Conservation (phyloP, 2,113 vertebrate genomes). For the Trichechus manatus region DNA sequence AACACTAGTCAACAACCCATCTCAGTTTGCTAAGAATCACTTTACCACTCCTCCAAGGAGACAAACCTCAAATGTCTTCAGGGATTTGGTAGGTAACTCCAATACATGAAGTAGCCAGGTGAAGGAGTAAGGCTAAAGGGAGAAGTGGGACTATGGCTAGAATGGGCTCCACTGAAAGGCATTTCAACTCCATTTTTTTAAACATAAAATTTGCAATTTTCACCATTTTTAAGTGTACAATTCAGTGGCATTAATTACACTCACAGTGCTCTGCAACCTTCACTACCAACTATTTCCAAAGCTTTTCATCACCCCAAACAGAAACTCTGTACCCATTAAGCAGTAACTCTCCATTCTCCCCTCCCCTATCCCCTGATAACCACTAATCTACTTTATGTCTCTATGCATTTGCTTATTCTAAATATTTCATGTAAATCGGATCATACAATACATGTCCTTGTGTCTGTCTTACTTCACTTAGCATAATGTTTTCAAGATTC, state of each 20-base stretch:
- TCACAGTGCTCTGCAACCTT: not conserved
- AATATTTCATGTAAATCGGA: not conserved
- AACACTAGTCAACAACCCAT: not conserved
- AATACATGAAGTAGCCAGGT: accelerated
- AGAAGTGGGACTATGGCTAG: not conserved
- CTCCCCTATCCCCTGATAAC: not conserved
- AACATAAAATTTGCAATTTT: not conserved
- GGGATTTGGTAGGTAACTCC: not conserved
- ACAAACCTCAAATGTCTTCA: not conserved
- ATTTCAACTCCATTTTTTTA: not conserved
- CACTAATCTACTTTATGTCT: not conserved
- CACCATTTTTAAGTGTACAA: not conserved
- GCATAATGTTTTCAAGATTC: too few relatives aligned
- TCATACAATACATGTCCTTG: too few relatives aligned
- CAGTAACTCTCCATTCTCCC: not conserved
- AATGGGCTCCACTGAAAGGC: not conserved
- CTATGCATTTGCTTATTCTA: not conserved
- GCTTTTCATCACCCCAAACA: not conserved
- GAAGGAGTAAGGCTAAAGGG: too few relatives aligned
- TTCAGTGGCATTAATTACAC: not conserved
- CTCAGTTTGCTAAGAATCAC: not conserved
- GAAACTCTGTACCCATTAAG: not conserved
- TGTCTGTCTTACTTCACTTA: too few relatives aligned
- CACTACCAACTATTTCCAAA: not conserved
- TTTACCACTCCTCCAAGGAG: not conserved